Conservation (phyloP, 2,797 vertebrate species). For the Rallus crepitans region DNA sequence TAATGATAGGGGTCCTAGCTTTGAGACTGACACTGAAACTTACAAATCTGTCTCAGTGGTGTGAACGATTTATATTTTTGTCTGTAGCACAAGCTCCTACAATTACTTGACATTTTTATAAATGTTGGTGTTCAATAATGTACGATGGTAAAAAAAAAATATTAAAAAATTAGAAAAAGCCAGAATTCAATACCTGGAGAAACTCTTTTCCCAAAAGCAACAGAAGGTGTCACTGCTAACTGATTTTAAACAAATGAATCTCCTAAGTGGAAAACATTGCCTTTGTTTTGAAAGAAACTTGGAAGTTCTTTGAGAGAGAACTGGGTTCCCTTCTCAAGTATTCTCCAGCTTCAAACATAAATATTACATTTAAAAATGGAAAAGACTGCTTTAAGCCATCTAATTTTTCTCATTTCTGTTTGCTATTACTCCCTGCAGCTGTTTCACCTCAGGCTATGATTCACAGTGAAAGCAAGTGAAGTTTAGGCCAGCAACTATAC, state of each 20-base stretch:
- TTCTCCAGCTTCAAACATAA: not conserved
- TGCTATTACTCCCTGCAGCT: not conserved
- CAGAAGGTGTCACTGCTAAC: constrained; percentile 73
- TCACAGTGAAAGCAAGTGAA: not conserved
- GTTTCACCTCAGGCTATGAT: constrained; percentile 3
- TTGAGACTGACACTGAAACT: not conserved
- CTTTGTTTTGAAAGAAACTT: constrained; percentile 51
- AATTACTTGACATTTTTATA: not conserved
- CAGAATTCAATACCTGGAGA: constrained; percentile 21
- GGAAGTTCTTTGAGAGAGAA: not conserved
- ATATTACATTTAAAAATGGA: not conserved
- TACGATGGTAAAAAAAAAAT: not conserved
- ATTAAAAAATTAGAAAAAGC: not conserved
- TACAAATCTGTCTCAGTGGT: not conserved
- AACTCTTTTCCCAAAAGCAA: constrained; percentile 63
- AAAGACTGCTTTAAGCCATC: not conserved
- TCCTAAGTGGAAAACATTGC: not conserved
- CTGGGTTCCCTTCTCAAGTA: not conserved
- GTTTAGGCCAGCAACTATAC: not conserved
- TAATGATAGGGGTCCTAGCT: not conserved
- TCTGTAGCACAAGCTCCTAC: not conserved
- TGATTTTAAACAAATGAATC: constrained; percentile 54
- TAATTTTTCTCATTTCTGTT: constrained; percentile 10
- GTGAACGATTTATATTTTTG: not conserved
- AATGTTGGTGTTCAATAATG: not conserved